Conservation (phyloP, 2,113 vertebrate species). For the Tursiops truncatus region DNA sequence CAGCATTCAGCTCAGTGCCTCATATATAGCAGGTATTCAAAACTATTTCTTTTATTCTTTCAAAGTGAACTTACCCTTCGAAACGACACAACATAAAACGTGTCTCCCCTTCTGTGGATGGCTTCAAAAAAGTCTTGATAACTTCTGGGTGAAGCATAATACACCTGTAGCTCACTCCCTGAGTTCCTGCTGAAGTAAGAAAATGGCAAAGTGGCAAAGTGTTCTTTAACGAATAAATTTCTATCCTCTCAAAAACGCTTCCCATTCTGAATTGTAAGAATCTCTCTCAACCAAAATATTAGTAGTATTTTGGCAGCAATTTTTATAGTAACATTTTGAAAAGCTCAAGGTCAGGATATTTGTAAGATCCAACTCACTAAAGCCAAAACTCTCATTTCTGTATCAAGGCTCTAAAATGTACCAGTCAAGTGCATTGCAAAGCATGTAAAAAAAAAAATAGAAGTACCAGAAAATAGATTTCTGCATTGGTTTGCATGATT, state of each 20-base stretch:
- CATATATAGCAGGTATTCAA: neutral
- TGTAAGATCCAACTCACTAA: neutral
- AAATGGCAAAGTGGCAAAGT: neutral
- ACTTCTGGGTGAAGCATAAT: constrained; percentile 91
- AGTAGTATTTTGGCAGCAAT: neutral
- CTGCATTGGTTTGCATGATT: neutral
- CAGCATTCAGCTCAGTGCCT: neutral
- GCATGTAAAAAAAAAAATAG: neutral
- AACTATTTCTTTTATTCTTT: neutral
- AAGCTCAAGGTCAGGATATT: neutral
- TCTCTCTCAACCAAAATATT: neutral
- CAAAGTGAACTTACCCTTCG: constrained; percentile 89
- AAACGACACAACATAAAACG: constrained; percentile 97
- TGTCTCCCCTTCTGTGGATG: constrained; percentile 92
- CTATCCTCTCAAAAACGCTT: neutral
- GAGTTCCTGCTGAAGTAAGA: constrained; percentile 83
- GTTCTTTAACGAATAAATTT: neutral
- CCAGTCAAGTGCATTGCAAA: neutral
- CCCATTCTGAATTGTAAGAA: neutral
- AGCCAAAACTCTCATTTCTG: neutral
- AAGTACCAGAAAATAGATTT: neutral
- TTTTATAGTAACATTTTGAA: neutral
- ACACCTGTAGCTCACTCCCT: constrained; percentile 93
- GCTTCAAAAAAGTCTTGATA: constrained; percentile 95
- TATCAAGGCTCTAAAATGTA: neutral